Evolutionary conservation across 2,113 vertebrate genomes (phyloP), one percentile per base, ranked within the genome.

Genomic region (Lipophrys pholis): DNA sequence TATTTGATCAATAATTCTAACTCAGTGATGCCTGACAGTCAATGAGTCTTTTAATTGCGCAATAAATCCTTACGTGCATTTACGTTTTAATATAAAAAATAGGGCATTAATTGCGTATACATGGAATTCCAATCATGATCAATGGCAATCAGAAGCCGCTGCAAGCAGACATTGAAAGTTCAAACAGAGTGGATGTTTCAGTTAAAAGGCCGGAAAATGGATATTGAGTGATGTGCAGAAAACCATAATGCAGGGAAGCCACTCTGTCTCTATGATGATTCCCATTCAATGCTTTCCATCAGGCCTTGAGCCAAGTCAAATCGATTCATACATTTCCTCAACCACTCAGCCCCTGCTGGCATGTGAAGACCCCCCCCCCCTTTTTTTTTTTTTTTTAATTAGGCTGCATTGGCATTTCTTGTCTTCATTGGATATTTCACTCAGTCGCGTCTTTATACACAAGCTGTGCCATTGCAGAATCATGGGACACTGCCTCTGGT

Each of bases 271-370:
- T 82, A 78, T 53, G 66, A 43, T 43, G 45, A 80, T 80, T 81
- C 67, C 67, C 62, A 48, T 76, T 81, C 57, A 17, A 21, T 21
- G 61, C 66, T 70, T 61, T 83, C 67, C 69, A 86, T 90, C 67
- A 66, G 72, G 80, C 50, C 53, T 46, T 53, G 39, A 7, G 35
- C 67, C 51, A 73, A 72, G 69, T 66, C 63, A 53, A 52, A 91
- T 89, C 69, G 51, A 93, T 88, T 86, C 57, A 54, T 76, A 78
- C 58, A 72, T 85, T 85, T 87, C 83, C 83, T 86, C 35, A 21
- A 85, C 72, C 71, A 46, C 76, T 87, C 70, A 61, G 54, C 58
- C 61, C 54, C 52, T 73, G 78, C 71, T 68, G 58, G 55, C 65
- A 76, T 41, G 49, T 69, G 61, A 67, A 73, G 67, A 21, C 12